Conservation (phyloP, 2,113 vertebrate genomes). For the Callopanchax toddi region DNA sequence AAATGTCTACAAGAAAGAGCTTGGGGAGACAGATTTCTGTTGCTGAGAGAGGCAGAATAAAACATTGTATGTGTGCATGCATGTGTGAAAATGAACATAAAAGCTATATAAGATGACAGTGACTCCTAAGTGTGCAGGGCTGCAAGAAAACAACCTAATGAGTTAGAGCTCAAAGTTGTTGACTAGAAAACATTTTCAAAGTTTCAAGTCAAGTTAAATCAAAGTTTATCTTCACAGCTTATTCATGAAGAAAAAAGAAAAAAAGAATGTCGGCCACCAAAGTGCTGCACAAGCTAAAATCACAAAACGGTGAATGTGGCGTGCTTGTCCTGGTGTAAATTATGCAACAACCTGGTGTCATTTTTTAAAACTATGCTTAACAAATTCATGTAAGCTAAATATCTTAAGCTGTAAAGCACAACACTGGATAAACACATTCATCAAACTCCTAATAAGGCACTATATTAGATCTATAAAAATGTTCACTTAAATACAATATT, state of each 20-base stretch:
- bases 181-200: neutral
- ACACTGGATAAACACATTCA: neutral
- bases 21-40: slow-evolving; percentile 31
- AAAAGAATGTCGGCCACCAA: neutral
- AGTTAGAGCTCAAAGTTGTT: slow-evolving; percentile 26
- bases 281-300: too few species aligned
- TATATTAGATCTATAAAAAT: too few species aligned
- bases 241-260: neutral
- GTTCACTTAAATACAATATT: too few species aligned
- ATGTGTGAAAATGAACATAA: slow-evolving; percentile 2
- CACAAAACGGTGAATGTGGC: slow-evolving; percentile 1
- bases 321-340: slow-evolving; percentile 9
- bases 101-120: slow-evolving; percentile 18
- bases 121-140: slow-evolving; percentile 12
- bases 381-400: neutral
- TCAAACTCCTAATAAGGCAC: too few species aligned
- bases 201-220: neutral
- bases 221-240: neutral
- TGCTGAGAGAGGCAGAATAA: slow-evolving; percentile 57
- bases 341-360: slow-evolving; percentile 4
- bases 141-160: slow-evolving; percentile 26
- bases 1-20: slow-evolving; percentile 25
- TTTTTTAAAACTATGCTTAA: slow-evolving; percentile 18
- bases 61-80: slow-evolving; percentile 18
- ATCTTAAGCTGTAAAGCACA: neutral